Evolutionary conservation across 2,113 vertebrate genomes (phyloP), one percentile per base, ranked within the genome.

Genomic region (Tragelaphus buxtoni): DNA sequence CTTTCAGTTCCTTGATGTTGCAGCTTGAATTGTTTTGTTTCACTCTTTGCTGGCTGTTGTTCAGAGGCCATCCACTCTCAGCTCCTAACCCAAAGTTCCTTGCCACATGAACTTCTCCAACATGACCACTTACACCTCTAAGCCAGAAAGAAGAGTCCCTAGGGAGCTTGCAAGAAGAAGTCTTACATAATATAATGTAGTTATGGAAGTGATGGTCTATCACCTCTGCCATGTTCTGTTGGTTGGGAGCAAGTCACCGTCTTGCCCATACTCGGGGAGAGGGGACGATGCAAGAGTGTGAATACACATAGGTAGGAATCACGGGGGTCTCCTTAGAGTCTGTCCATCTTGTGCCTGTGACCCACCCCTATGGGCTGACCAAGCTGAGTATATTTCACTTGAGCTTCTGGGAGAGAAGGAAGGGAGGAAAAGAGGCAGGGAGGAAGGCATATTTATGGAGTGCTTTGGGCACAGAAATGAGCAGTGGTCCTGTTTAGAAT

Each of bases 151-250:
- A 51, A 55, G 53, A 30, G 47, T n/a, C 47, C 53, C 8, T 30
- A 22, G 30, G 30, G 42, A 30, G 30, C 32, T 9, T 61, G 42
- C 17, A 69, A 65, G 30, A 61, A 7, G 32, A 12, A 55, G 4
- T 39, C 42, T 61, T 49, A 42, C 4, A 0, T 61, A 8, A 22
- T 14, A 12, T 7, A 32, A 18, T 4, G 1, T 26, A 6, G 12
- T 47, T 79, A 7, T 8, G 56, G 72, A 55, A 65, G 60, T 49
- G 42, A 47, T 26, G 18, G 42, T 22, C 49, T 4, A 4, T 49
- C 42, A 49, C 35, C 79, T 72, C 51, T 60, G 30, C 30, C 26
- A 1, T 10, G 18, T 28, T 63, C 39, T 88, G 1, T 28, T 30
- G 79, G 35, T 39, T 28, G 35, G 77, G 61, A 89, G 39, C 11